These are phyloP conservation scores for Mythimna albipuncta DNA, from an alignment of 2,888 invertebrate species.

Conservation along the genomic window DNA sequence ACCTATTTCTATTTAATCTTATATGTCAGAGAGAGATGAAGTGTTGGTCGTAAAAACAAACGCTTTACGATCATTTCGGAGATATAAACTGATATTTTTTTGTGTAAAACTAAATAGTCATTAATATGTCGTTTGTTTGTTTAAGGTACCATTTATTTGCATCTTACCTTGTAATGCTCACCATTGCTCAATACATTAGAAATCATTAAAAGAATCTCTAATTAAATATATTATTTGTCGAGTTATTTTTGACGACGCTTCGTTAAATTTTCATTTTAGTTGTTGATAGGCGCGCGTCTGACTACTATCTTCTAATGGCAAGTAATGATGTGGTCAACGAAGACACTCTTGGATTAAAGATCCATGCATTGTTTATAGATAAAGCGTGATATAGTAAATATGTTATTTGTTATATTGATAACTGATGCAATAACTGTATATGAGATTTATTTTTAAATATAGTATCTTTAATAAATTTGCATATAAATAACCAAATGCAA, in stretches of 20 bases:
- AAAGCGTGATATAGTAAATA: neutral
- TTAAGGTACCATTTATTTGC: slow-evolving; percentile 14
- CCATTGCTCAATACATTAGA: neutral
- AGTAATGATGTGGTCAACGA: too few species aligned
- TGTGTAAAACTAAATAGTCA: slow-evolving; percentile 1
- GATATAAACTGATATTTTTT: slow-evolving; percentile 38
- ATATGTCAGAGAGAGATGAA: slow-evolving; percentile 51
- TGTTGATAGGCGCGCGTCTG: too few species aligned
- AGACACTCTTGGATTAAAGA: too few species aligned
- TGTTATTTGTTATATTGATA: neutral
- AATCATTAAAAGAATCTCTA: neutral
- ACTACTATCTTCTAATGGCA: too few species aligned
- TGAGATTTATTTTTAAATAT: neutral
- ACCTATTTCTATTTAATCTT: slow-evolving; percentile 41
- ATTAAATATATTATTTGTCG: too few species aligned
- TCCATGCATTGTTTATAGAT: neutral
- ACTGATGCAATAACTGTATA: too few species aligned
- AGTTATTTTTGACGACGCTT: too few species aligned
- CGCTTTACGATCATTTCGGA: slow-evolving; percentile 51
- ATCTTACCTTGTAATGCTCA: neutral
- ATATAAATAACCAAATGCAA: neutral
- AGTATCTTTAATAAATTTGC: neutral
- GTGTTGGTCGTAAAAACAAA: slow-evolving; percentile 50
- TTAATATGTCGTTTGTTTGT: slow-evolving; percentile 22
- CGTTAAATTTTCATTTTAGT: too few species aligned